Evolutionary conservation across 1,140 invertebrate genomes (phyloP).

Genomic region (Heliconius nattereri): DNA sequence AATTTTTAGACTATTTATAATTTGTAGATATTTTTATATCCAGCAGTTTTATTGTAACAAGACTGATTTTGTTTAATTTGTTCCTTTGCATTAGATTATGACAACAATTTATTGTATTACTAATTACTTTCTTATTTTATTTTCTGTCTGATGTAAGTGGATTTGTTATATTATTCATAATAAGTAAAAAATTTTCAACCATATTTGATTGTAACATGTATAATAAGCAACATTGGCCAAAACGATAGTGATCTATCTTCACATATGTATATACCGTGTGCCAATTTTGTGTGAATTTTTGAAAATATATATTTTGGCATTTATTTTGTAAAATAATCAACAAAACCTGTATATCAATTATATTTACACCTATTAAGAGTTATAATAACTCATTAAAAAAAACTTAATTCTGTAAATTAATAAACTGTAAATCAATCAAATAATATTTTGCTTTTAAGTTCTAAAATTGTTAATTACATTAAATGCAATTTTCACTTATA

Average conservation of each 20-base stretch:
- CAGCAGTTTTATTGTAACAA: constrained; percentile 43
- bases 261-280: constrained; percentile 20
- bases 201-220: background rate
- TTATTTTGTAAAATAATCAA: background rate
- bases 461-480: background rate
- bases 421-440: background rate
- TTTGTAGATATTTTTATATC: constrained; percentile 37
- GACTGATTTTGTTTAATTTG: constrained; percentile 56
- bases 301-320: background rate
- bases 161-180: background rate
- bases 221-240: constrained; percentile 18
- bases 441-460: background rate
- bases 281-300: constrained; percentile 19
- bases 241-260: constrained; percentile 9
- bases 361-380: background rate
- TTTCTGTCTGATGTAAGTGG: background rate
- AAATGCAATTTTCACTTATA: background rate
- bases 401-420: background rate
- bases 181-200: background rate
- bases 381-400: background rate
- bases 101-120: constrained; percentile 11
- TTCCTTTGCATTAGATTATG: constrained; percentile 27
- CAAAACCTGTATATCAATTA: background rate
- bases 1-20: constrained; percentile 26
- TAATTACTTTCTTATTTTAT: constrained; percentile 4